A percentile compares a stretch with the other conserved stretches of the same genome.
Conservation (phyloP, 2,797 vertebrate species). For the Melanitta fusca region DNA sequence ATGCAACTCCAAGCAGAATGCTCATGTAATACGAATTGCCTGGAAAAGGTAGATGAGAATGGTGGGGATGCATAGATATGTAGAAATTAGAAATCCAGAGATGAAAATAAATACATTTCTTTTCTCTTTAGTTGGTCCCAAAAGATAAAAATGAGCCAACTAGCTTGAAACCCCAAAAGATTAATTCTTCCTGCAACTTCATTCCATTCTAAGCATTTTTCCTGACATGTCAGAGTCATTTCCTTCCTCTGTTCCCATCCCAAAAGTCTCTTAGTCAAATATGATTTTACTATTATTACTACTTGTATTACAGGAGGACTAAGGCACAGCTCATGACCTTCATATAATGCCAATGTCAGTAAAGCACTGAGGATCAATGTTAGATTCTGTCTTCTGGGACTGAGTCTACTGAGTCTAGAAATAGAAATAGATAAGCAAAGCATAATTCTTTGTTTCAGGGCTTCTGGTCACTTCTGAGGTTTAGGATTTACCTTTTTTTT, state of each 20-base stretch:
- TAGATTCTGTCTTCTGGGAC: neutral
- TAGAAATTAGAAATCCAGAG: conserved; percentile 9
- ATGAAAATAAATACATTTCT: neutral
- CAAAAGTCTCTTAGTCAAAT: neutral
- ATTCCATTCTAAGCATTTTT: conserved; percentile 6
- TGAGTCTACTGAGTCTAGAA: neutral
- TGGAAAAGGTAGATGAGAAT: neutral
- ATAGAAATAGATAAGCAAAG: conserved; percentile 2
- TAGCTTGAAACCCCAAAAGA: neutral
- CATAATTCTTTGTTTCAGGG: neutral
- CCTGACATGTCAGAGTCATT: neutral
- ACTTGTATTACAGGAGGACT: conserved; percentile 14
- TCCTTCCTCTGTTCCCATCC: conserved; percentile 2
- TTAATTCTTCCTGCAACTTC: neutral
- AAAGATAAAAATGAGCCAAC: neutral
- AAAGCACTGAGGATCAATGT: neutral
- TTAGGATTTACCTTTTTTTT: neutral
- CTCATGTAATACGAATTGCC: neutral
- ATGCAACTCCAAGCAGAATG: neutral
- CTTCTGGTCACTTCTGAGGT: neutral
- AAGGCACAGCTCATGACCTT: conserved; percentile 34
- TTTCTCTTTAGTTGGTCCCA: neutral
- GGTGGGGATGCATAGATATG: neutral
- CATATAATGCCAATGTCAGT: neutral
- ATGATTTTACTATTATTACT: conserved; percentile 24